Percentiles rank a stretch among this genome's conserved stretches.
These are phyloP conservation scores for Myotis brandtii DNA, from an alignment of 2,113 vertebrate genomes.

Conservation along the genomic window DNA sequence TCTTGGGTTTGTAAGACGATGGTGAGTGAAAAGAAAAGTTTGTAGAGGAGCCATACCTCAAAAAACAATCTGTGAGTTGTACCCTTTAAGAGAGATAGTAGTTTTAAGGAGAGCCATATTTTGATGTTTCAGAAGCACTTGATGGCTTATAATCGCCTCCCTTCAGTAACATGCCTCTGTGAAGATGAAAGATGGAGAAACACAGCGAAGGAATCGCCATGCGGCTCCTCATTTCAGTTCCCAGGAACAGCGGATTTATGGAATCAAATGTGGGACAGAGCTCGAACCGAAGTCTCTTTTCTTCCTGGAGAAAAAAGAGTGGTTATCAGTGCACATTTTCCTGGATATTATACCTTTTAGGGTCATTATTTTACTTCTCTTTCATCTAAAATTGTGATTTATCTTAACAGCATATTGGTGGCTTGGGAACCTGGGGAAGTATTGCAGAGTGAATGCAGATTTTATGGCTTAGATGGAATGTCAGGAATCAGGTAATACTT, in stretches of 20 bases:
- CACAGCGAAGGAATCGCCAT: background rate
- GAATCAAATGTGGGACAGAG: constrained; percentile 34
- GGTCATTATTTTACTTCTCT: constrained; percentile 57
- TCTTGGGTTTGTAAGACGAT: background rate
- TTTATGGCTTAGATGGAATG: background rate
- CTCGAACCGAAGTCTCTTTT: constrained; percentile 14
- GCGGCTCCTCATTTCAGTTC: background rate
- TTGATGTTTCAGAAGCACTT: constrained; percentile 48
- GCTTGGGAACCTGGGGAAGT: background rate
- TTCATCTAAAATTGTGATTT: constrained; percentile 63
- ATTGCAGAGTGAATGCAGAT: background rate
- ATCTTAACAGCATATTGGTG: constrained; percentile 11
- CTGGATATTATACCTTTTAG: background rate
- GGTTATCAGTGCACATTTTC: constrained; percentile 16
- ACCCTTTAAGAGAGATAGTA: background rate
- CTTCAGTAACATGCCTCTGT: constrained; percentile 18
- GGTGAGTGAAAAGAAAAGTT: constrained; percentile 49
- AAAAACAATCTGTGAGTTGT: constrained; percentile 28
- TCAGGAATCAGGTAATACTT: background rate
- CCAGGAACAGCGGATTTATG: constrained; percentile 22
- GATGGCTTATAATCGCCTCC: constrained; percentile 57
- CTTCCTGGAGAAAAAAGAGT: constrained; percentile 24
- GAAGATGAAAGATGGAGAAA: constrained; percentile 71
- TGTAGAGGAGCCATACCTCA: constrained; percentile 18
- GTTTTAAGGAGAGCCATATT: constrained; percentile 38